phyloP scores from a whole-genome alignment of 2,888 invertebrate species.

The Cryptophagus acutangulus region DNA sequence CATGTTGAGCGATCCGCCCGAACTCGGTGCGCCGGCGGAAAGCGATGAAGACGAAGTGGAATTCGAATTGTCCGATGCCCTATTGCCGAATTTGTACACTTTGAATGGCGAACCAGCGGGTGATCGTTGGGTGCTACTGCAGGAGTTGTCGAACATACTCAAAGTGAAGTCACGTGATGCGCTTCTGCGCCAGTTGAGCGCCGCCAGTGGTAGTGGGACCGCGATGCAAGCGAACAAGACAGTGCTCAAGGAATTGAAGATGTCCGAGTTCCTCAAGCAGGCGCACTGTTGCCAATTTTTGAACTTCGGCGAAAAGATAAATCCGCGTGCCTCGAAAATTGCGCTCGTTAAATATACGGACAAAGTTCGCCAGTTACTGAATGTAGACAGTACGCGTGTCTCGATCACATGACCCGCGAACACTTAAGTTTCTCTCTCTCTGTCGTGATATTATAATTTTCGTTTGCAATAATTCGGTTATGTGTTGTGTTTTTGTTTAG shows the following conservation, averaged over 20 bases:
- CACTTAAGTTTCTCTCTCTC: not conserved
- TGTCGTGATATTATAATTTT: conserved; percentile 6
- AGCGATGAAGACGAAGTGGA: conserved; percentile 60
- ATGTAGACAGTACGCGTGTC: conserved; percentile 72
- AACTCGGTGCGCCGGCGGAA: conserved; percentile 51
- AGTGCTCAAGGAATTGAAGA: conserved; percentile 65
- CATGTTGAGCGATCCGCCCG: conserved; percentile 54
- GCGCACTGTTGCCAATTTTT: conserved; percentile 75
- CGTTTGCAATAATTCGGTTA: not conserved
- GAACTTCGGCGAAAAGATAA: conserved; percentile 73
- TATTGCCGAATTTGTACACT: conserved; percentile 76
- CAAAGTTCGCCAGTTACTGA: conserved; percentile 73
- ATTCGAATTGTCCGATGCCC: conserved; percentile 74
- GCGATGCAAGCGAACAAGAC: conserved; percentile 33
- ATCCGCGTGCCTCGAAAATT: conserved; percentile 75
- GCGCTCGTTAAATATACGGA: conserved; percentile 80
- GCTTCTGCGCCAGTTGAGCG: conserved; percentile 65
- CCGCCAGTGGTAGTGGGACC: conserved; percentile 25
- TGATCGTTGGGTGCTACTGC: conserved; percentile 76
- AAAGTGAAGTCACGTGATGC: conserved; percentile 79
- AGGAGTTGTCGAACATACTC: conserved; percentile 70
- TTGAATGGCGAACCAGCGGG: conserved; percentile 59
- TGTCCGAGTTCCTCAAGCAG: conserved; percentile 74
- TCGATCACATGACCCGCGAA: conserved; percentile 49
- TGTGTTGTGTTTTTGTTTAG: conserved; percentile 1